Evolutionary conservation across 2,888 invertebrate species (phyloP).

Genomic region (Slavum lentiscoides): DNA sequence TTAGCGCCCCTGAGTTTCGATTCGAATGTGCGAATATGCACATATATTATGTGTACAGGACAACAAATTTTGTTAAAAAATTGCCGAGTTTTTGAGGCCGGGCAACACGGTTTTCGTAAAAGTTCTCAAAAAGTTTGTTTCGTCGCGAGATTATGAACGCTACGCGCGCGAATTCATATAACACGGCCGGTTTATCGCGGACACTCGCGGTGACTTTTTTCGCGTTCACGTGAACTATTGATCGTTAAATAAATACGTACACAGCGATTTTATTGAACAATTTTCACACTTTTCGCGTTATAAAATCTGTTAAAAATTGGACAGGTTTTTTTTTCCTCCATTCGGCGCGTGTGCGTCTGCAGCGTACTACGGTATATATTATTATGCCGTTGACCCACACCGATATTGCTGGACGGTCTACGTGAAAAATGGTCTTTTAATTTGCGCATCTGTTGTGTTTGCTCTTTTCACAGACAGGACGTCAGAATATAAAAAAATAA

Average conservation of each 20-base stretch:
- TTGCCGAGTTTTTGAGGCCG: no score
- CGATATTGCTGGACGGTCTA: conserved; percentile 3
- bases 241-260: neutral
- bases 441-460: conserved; percentile 40
- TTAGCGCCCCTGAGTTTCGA: no score
- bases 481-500: neutral
- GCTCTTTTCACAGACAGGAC: neutral
- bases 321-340: neutral
- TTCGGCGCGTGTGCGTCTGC: neutral
- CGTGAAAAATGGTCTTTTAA: conserved; percentile 46
- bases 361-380: no score
- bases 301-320: neutral
- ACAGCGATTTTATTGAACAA: neutral
- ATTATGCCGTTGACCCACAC: neutral
- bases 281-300: neutral
- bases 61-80: no score
- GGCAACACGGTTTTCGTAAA: no score
- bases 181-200: no score
- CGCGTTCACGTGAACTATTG: neutral
- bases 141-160: no score
- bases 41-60: no score
- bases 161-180: no score
- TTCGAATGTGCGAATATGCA: no score
- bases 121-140: no score
- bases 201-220: no score